These are phyloP conservation scores for Bos taurus DNA, from an alignment of 2,113 vertebrate genomes.

Conservation along the genomic window ARS-UCD2.0 NC_037345.1:18257001-18257500, in stretches of 20 bases:
- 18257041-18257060: rapidly evolving
- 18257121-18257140: rapidly evolving
- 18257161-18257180: neutral
- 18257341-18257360: neutral
- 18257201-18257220: neutral
- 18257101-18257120: neutral
- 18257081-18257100: rapidly evolving
- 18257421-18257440: neutral
- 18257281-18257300: neutral
- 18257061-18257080: rapidly evolving
- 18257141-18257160: too few species aligned
- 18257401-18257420: neutral
- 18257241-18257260: neutral
- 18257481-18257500: neutral
- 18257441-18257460: neutral
- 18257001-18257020: too few species aligned
- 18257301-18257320: neutral
- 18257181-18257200: neutral
- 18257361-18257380: neutral
- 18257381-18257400: neutral
- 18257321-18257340: neutral
- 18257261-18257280: neutral
- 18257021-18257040: neutral
- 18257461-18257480: neutral
- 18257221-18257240: too few species aligned